Evolutionary conservation across 2,888 invertebrate genomes (phyloP), one percentile per base, ranked within the genome.

Genomic region (Drosophila putrida): DNA sequence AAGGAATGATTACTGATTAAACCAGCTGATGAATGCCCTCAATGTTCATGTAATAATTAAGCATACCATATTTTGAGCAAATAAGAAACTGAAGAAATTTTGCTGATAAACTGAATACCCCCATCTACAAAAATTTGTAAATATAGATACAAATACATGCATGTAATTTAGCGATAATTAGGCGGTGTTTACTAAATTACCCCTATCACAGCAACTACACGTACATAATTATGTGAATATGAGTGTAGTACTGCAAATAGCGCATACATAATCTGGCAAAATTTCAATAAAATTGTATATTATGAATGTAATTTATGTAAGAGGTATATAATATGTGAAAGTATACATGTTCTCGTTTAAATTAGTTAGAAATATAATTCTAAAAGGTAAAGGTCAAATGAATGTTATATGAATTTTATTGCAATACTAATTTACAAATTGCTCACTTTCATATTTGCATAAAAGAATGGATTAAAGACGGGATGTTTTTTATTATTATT

Each of bases 341-440:
- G 39, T 13, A 10, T 20, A 38, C n/a, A 10, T 15, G n/a, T 39
- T 44, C 27, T 38, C 6, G 13, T 57, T 55, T 54, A 28, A 6
- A 58, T 38, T 36, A 2, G 8, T 33, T 10, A 9, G 28, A 46
- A 47, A 20, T 55, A 44, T 50, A 35, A n/a, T 28, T 36, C 41
- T 9, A 51, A 55, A 54, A 62, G 38, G 15, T 62, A 54, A 62
- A 75, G 74, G 74, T 75, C 75, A 78, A 74, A 78, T 75, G 75
- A 75, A 75, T 78, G 74, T 78, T 75, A 71, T 53, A 20, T 43
- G 54, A 20, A 46, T 58, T 28, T 13, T 43, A 46, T 27, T 36
- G 27, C 11, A 44, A 9, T 39, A 38, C 27, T 33, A 46, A 55
- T 39, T 57, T 57, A 33, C 25, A 47, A 39, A 25, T 49, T 38